Evolutionary conservation across 2,113 vertebrate genomes (phyloP).

Genomic region (Sakesphorus luctuosus): DNA sequence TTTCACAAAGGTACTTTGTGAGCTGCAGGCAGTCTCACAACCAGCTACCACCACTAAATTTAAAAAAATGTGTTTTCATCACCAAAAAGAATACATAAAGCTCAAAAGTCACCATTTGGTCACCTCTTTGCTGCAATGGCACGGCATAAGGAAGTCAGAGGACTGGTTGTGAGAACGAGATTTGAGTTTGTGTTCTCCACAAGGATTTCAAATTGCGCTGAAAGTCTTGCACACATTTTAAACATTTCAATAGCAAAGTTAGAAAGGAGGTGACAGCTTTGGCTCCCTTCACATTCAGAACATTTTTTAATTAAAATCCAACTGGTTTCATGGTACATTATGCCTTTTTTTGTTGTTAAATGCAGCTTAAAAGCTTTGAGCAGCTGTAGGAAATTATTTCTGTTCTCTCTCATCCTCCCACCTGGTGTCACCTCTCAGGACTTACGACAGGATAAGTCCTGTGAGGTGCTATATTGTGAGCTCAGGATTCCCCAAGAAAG

Average conservation of each 20-base stretch:
- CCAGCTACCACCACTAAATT: neutral
- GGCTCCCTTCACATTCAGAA: neutral
- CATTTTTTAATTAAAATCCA: neutral
- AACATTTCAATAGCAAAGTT: neutral
- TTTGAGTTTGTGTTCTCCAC: neutral
- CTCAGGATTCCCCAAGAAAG: neutral
- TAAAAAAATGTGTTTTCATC: neutral
- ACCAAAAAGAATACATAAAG: neutral
- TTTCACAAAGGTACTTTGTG: neutral
- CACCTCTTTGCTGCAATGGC: neutral
- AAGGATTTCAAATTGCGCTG: neutral
- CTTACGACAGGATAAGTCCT: neutral
- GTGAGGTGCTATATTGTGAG: neutral
- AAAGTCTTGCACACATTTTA: neutral
- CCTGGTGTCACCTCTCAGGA: neutral
- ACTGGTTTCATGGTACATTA: neutral
- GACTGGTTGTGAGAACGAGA: accelerated
- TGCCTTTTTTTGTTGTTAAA: neutral
- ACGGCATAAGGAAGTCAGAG: neutral
- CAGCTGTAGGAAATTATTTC: neutral
- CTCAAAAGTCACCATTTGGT: neutral
- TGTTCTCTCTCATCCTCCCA: neutral
- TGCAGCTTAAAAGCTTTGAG: neutral
- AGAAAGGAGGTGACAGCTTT: neutral
- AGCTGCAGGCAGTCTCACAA: neutral